Base-by-base conservation (phyloP, 2,888 invertebrate genomes). In the Cheilosia urbana region DNA sequence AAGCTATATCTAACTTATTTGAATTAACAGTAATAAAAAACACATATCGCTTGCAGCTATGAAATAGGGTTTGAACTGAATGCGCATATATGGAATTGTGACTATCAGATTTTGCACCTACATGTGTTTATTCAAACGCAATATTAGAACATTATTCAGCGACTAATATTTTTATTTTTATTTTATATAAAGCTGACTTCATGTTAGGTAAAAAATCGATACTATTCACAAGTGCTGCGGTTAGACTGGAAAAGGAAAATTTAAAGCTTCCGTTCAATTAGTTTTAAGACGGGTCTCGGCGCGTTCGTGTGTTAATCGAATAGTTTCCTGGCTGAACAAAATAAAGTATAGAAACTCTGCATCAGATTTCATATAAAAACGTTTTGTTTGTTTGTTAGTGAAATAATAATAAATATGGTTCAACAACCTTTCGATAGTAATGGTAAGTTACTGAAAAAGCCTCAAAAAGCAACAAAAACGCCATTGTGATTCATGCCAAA, bases 401-500 rank as follows among this genome's bases (percentile, higher is more conserved):
- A 68, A 71, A 40, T 40, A 63, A 42, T 49, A 27, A 19, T 21
- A 65, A 76, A 58, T 7, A 87, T 87, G 85, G 85, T 82, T 77
- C 85, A 87, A 58, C 85, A 87, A 87, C 71, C 66, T 30, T 85
- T 81, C 34, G 82, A 77, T n/a, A 82, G 53, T 37, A 87, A 68
- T 73, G 85, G 85, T 87, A 57, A 77, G 82, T 65, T 37, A 24
- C 4, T 24, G 24, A 2, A 5, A 7, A 49, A 15, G 0, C 3
- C 2, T 30, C 7, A 7, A 47, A 45, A 17, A 17, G 45, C 7
- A 47, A 47, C 6, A 2, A 37, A 37, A 37, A 37, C 37, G 13
- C 4, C 37, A 37, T 13, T 37, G 37, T 13, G 37, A 37, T 37
- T 37, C 4, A 37, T 37, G 13, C 13, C 37, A 13, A 13, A 11